Conservation (phyloP, 2,113 vertebrate species). For the Merops nubicus region DNA sequence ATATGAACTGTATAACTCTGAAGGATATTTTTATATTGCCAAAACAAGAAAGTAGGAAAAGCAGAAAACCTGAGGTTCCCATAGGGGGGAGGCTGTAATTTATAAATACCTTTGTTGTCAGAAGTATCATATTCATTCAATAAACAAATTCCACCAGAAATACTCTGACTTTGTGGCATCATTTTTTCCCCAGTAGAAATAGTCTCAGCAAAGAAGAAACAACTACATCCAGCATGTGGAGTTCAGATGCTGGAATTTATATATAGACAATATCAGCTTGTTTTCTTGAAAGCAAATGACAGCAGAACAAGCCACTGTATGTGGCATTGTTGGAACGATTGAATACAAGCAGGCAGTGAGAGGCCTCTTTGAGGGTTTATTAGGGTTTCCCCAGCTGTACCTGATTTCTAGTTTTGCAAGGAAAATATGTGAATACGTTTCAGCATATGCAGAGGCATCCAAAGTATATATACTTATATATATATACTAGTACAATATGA, state of each 20-base stretch:
- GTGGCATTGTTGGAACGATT: background rate
- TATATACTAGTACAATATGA: background rate
- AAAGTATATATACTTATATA: background rate
- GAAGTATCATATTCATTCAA: background rate
- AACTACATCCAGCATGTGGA: background rate
- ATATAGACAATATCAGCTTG: background rate
- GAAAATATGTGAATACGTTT: background rate
- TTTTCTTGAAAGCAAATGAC: background rate
- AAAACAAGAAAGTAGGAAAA: background rate
- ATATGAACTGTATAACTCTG: background rate
- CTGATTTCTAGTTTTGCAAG: background rate
- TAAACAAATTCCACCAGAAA: background rate
- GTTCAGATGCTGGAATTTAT: conserved; percentile 10
- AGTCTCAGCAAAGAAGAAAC: background rate
- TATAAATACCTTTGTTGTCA: background rate
- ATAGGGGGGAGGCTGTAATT: background rate
- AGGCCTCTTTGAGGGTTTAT: background rate
- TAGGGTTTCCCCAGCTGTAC: background rate
- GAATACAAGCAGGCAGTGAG: background rate
- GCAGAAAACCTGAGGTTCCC: background rate
- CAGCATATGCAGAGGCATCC: background rate
- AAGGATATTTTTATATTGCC: background rate
- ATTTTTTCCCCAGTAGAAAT: background rate
- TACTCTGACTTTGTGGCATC: background rate
- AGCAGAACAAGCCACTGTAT: background rate